A percentile compares a stretch with the other conserved stretches of the same genome.
These are phyloP conservation scores for Poicephalus gulielmi DNA, from an alignment of 2,113 vertebrate genomes.

Conservation along the genomic window DNA sequence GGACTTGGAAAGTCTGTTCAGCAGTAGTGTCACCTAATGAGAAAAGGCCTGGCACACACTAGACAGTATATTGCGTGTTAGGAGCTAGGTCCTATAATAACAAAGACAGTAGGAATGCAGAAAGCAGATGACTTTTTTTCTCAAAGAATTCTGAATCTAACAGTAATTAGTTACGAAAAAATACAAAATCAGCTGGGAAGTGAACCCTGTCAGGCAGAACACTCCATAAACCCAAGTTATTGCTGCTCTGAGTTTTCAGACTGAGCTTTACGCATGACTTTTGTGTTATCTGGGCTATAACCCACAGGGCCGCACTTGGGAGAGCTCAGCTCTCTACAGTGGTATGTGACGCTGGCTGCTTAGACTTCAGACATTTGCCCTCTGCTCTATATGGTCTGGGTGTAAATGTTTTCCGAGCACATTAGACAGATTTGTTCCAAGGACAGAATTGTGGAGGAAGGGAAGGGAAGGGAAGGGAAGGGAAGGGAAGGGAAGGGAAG, in stretches of 20 bases:
- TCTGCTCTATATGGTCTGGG: not conserved
- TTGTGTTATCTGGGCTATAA: not conserved
- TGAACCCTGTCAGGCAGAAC: not conserved
- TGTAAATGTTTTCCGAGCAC: not conserved
- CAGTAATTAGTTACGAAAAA: fast-evolving
- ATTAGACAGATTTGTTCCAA: not conserved
- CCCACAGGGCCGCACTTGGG: not conserved
- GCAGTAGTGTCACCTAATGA: not conserved
- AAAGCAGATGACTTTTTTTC: not conserved
- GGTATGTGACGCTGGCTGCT: not conserved
- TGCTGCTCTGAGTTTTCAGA: not conserved
- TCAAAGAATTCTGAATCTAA: not conserved
- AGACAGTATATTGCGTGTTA: not conserved
- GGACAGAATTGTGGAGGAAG: not conserved
- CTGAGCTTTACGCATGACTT: not conserved
- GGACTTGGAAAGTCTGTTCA: not conserved
- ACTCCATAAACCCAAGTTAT: not conserved
- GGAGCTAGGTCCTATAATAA: not conserved
- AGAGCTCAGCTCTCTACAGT: not conserved
- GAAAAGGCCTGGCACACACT: not conserved
- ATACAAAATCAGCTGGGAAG: not conserved
- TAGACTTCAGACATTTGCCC: not conserved
- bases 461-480: too few relatives aligned
- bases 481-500: too few relatives aligned
- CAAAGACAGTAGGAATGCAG: not conserved